Conservation (phyloP, 2,113 vertebrate species). For the Smithornis capensis region DNA sequence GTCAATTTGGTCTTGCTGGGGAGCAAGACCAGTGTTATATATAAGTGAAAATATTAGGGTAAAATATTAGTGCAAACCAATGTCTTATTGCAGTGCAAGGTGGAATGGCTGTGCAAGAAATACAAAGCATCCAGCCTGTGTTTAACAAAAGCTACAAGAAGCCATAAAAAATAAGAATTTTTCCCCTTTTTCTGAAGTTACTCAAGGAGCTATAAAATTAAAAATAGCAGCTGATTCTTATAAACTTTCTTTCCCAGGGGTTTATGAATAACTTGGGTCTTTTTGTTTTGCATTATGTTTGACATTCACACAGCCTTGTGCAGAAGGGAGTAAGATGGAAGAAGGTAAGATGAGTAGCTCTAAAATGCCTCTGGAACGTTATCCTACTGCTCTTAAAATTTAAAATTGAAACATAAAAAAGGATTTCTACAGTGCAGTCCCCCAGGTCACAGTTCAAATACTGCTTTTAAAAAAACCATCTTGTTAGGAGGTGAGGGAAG, state of each 20-base stretch:
- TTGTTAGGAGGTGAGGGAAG: not conserved
- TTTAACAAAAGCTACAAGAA: not conserved
- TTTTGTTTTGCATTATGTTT: not conserved
- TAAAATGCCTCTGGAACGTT: not conserved
- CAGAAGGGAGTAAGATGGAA: not conserved
- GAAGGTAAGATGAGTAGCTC: not conserved
- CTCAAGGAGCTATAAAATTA: not conserved
- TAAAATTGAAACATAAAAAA: not conserved
- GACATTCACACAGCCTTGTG: not conserved
- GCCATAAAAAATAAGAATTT: not conserved
- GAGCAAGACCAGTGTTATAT: not conserved
- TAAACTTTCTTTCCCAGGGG: not conserved
- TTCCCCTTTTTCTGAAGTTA: not conserved
- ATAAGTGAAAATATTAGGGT: not conserved
- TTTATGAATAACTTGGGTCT: not conserved
- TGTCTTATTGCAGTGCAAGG: not conserved
- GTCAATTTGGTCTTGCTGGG: not conserved
- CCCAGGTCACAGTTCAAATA: not conserved
- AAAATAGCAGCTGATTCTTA: not conserved
- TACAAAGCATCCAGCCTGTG: not conserved
- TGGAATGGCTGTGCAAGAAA: not conserved
- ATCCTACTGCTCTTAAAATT: not conserved
- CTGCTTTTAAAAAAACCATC: not conserved
- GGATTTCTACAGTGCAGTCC: accelerated
- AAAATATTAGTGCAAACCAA: not conserved